Evolutionary conservation across 2,797 vertebrate species (phyloP).

Genomic region (Cygnus olor): DNA sequence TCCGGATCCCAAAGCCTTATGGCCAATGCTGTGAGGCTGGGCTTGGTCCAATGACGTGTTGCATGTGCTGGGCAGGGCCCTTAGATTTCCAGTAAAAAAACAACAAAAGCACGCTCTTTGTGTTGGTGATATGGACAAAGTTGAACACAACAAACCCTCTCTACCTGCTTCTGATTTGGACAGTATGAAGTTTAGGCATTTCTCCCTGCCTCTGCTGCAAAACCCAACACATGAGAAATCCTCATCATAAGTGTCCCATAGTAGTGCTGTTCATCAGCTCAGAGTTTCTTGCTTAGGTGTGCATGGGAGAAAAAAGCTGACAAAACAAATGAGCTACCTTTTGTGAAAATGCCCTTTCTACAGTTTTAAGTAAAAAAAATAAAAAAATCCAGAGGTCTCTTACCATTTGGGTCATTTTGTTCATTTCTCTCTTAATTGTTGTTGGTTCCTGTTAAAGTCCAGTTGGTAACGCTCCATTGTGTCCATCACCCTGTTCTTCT

Average conservation of each 20-base stretch:
- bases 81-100: background rate
- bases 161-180: background rate
- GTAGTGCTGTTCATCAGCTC: background rate
- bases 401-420: background rate
- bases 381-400: background rate
- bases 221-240: background rate
- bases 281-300: background rate
- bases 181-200: background rate
- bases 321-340: slow-evolving; percentile 3
- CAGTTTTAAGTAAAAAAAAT: background rate
- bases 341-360: background rate
- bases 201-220: background rate
- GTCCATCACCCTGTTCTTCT: background rate
- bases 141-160: background rate
- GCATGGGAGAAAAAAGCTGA: background rate
- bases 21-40: background rate
- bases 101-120: background rate
- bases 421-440: background rate
- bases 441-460: background rate
- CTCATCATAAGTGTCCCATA: background rate
- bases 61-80: background rate
- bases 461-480: background rate
- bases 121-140: background rate
- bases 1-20: background rate
- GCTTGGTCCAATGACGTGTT: background rate